Base-by-base conservation (phyloP, 2,888 invertebrate genomes). In the Amphipoea oculea region DNA sequence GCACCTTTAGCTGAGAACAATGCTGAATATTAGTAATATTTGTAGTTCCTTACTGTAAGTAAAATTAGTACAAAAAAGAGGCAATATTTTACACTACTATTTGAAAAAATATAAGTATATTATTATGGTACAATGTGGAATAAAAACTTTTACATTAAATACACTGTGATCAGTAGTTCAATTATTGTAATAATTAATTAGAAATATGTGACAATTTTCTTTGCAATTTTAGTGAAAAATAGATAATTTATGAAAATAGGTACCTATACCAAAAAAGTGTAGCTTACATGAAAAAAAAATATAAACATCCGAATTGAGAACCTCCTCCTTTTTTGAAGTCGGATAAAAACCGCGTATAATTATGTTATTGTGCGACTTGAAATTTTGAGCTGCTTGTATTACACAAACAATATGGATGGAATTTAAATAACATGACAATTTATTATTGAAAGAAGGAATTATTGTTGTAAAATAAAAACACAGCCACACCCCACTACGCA, bases 61-160 rank as follows among this genome's bases (percentile, higher is more conserved):
- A 67, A 62, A 1, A 29, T n/a, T 60, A 82, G 57, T 76, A 62
- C 60, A 75, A 82, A 45, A 45, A 73, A 45, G 82, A 66, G 83
- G 82, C 75, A 82, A 67, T 79, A 82, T 73, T 57, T 57, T 57
- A 73, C 36, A 48, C 40, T 81, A 36, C 6, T 9, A 0, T 42
- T 23, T 17, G 17, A 54, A 11, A 81, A 72, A 78, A 45, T 11
- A 45, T n/a, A 36, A 36, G 1, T 36, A 36, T 36, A 36, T 36
- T 36, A 36, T 36, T 36, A 40, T 14, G 45, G 40, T 45, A 62
- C 14, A 36, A 75, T 20, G 40, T 76, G n/a, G 20, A 74, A 4
- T 76, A 40, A n/a, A 42, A 36, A 40, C 20, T n/a, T 76, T 2
- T 62, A 66, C 29, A 80, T 40, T 29, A 23, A n/a, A 75, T 23